Conservation (phyloP, 1,140 invertebrate genomes). For the Microplitis mediator region DNA sequence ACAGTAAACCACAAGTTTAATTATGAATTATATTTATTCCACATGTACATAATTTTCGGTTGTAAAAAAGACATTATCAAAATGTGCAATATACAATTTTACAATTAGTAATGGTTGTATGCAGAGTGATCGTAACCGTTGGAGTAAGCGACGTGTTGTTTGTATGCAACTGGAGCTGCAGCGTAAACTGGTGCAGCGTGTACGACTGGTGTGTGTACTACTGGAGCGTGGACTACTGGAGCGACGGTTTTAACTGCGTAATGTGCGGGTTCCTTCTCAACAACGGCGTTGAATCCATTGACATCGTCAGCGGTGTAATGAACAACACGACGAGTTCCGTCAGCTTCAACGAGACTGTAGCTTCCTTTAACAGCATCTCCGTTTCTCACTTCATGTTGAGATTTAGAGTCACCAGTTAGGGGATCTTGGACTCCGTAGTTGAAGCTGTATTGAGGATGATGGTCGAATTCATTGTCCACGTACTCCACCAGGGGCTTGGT, state of each 20-base stretch:
- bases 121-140: too few species aligned
- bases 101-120: too few species aligned
- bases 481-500: not conserved
- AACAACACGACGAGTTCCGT: conserved; percentile 17
- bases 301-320: conserved; percentile 21
- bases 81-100: too few species aligned
- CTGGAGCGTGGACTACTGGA: not conserved
- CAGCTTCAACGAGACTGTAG: conserved; percentile 27
- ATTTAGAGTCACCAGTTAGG: conserved; percentile 31
- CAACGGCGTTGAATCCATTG: conserved; percentile 25
- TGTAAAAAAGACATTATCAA: too few species aligned
- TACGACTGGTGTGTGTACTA: not conserved
- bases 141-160: too few species aligned
- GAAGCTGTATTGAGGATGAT: conserved; percentile 27
- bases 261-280: conserved; percentile 13
- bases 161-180: conserved; percentile 31
- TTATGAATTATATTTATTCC: too few species aligned
- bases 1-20: too few species aligned
- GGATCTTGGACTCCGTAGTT: conserved; percentile 21
- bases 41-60: too few species aligned
- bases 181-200: conserved; percentile 13
- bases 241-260: not conserved
- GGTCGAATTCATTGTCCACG: conserved; percentile 21
- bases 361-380: conserved; percentile 31
- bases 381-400: conserved; percentile 26